These are phyloP conservation scores for Erythrolamprus reginae DNA, from an alignment of 2,113 vertebrate species.

Conservation along the genomic window DNA sequence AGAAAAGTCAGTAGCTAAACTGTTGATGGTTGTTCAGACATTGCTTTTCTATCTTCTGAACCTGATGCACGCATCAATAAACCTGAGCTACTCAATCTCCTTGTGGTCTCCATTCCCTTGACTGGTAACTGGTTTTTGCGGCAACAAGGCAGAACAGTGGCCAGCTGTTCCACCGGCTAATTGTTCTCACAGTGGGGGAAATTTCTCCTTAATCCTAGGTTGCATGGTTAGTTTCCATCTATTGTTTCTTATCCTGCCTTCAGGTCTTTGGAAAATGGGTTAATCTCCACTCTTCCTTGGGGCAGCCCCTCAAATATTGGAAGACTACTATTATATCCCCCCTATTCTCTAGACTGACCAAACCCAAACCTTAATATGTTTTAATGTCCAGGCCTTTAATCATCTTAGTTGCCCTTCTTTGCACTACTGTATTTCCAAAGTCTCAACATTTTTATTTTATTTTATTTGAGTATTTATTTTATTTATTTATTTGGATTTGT, in stretches of 20 bases:
- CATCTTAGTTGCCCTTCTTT: not conserved
- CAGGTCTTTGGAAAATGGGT: not conserved
- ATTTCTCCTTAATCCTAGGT: not conserved
- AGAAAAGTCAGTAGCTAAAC: too few relatives aligned
- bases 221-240: not conserved
- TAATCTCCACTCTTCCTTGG: not conserved
- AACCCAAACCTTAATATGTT: not conserved
- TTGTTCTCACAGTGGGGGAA: not conserved
- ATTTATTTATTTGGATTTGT: too few relatives aligned
- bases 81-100: too few relatives aligned
- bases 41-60: too few relatives aligned
- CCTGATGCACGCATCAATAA: too few relatives aligned
- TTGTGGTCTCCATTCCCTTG: too few relatives aligned
- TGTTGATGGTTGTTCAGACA: too few relatives aligned
- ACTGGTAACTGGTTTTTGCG: too few relatives aligned
- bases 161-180: not conserved
- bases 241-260: not conserved
- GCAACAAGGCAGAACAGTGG: too few relatives aligned
- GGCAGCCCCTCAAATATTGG: not conserved
- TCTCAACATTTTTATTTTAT: not conserved
- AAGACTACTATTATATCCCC: accelerated
- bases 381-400: not conserved
- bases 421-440: too few relatives aligned
- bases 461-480: too few relatives aligned
- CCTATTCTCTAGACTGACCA: not conserved